Evolutionary conservation across 2,797 vertebrate genomes (phyloP), one percentile per base, ranked within the genome.

Genomic region (Chaetophractus vellerosus): DNA sequence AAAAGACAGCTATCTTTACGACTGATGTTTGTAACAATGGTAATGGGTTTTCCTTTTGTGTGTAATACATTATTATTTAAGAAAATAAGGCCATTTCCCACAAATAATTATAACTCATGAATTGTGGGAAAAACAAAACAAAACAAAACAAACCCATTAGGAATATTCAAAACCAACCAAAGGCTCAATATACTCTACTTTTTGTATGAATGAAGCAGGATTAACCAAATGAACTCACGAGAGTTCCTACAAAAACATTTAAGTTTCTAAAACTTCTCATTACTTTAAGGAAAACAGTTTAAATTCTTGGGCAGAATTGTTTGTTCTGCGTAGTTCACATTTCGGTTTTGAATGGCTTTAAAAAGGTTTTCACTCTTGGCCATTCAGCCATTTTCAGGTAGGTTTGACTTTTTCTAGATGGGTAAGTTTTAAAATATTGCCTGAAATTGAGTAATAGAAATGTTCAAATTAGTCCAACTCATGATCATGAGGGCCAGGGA

Each of bases 141-240:
- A 38, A 76, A 81, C 78, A 45, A 45, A 45, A 45, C 45, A 55
- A 74, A 28, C 16, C 61, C 52, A 91, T 36, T 68, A 69, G 50
- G n/a, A 91, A 87, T 88, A 93, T 72, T 93, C 63, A 96, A 89
- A 95, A 92, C n/a, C 80, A 95, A 79, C 28, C 10, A 61, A 87
- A 93, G 55, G 55, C 38, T 88, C 45, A 89, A 74, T 52, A 89
- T 31, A 71, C 11, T 93, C 6, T 61, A 38, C 36, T 84, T 89
- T 78, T 90, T 74, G 33, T 66, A 76, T 14, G 36, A 80, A 87
- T 87, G 72, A 93, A 89, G 76, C 59, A 69, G 92, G 94, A 90
- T 93, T 72, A 93, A 84, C 36, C 18, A 91, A 93, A 91, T 38
- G 50, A 75, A 88, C 10, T 80, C 48, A 41, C 2, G 92, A 72